A percentile compares a stretch with the other conserved stretches of the same genome.
Evolutionary conservation across 2,797 vertebrate species (phyloP).

Genomic region (Chiroxiphia lanceolata): DNA sequence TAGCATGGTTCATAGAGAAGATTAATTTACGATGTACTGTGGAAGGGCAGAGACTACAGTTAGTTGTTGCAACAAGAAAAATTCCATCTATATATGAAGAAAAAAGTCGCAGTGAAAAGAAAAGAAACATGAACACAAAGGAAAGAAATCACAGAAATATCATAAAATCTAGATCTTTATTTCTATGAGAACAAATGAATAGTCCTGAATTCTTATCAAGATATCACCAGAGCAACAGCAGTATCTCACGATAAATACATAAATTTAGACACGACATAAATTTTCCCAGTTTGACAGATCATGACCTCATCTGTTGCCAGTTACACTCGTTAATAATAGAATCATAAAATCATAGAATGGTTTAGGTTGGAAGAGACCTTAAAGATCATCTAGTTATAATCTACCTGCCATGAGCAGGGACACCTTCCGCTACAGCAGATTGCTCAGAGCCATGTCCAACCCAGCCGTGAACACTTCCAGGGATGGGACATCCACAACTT

Average conservation of each 20-base stretch:
- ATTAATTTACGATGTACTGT: accelerated
- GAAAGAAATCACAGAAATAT: background rate
- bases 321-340: background rate
- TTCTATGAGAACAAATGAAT: background rate
- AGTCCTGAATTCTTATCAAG: background rate
- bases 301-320: background rate
- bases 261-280: background rate
- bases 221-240: background rate
- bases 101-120: background rate
- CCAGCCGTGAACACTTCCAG: background rate
- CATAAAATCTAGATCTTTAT: background rate
- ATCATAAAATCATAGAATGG: background rate
- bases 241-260: background rate
- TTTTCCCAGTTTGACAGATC: background rate
- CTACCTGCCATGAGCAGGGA: background rate
- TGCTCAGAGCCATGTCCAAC: background rate
- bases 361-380: background rate
- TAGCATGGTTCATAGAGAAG: background rate
- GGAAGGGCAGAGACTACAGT: background rate
- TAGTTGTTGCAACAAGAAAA: background rate
- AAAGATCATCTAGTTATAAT: background rate
- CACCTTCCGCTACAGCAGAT: background rate
- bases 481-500: background rate
- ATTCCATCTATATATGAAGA: no score
- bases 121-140: background rate